These are phyloP conservation scores for Proales similis DNA, from an alignment of 1,140 invertebrate genomes.

Conservation along the genomic window DNA sequence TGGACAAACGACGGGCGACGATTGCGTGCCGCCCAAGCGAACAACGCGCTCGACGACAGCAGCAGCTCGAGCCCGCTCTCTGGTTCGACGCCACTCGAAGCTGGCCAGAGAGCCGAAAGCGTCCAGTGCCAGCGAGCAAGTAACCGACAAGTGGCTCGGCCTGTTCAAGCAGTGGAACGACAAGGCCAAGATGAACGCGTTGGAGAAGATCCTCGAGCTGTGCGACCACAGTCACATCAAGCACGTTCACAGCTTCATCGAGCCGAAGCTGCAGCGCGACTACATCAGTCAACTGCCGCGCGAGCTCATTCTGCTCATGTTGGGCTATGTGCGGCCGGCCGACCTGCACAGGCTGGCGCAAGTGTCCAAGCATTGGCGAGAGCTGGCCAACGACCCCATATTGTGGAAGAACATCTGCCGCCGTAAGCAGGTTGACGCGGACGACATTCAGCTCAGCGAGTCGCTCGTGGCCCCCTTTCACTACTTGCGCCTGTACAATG, in stretches of 20 bases:
- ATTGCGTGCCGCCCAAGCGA: too few species aligned
- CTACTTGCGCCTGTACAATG: slow-evolving; percentile 3
- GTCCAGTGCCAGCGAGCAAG: not conserved
- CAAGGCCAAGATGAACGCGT: slow-evolving; percentile 10
- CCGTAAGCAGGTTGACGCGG: too few species aligned
- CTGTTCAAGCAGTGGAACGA: not conserved
- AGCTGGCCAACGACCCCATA: slow-evolving; percentile 26
- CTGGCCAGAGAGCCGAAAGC: too few species aligned
- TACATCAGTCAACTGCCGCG: slow-evolving; percentile 21
- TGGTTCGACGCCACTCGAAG: too few species aligned
- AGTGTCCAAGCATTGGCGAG: slow-evolving; percentile 26
- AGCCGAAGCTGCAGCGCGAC: slow-evolving; percentile 32
- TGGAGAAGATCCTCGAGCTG: slow-evolving; percentile 9
- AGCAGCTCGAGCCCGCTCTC: too few species aligned
- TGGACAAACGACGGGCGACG: too few species aligned
- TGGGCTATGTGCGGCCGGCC: slow-evolving; percentile 23
- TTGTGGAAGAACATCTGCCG: slow-evolving; percentile 34
- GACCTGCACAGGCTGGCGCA: slow-evolving; percentile 26
- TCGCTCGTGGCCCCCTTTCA: not conserved
- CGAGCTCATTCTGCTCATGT: slow-evolving; percentile 5
- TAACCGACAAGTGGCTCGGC: slow-evolving; percentile 1
- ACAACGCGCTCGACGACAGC: too few species aligned
- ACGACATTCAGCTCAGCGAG: not conserved
- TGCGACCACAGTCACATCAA: slow-evolving; percentile 33
- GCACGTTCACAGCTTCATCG: slow-evolving; percentile 32